A percentile compares a stretch with the other conserved stretches of the same genome.
Conservation (phyloP, 2,888 invertebrate genomes). For the Agapostemon virescens region DNA sequence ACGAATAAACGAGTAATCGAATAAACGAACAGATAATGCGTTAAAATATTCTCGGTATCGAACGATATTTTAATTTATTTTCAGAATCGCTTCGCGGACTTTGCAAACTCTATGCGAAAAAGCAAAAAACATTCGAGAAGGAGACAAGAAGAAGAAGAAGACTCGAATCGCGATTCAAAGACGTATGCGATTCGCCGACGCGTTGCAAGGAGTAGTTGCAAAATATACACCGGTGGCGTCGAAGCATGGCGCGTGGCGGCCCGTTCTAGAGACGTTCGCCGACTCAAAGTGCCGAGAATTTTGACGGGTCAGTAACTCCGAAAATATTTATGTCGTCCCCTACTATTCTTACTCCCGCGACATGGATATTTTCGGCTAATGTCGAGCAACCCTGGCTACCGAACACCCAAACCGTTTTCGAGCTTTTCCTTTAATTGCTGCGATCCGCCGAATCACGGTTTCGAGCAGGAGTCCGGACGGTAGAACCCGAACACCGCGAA, state of each 20-base stretch:
- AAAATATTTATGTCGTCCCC: slow-evolving; percentile 69
- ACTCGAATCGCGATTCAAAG: neutral
- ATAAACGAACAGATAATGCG: too few relatives aligned
- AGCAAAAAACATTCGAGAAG: neutral
- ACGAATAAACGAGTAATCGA: neutral
- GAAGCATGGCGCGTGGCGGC: slow-evolving; percentile 19
- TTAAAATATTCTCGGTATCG: neutral
- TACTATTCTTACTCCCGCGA: slow-evolving; percentile 68
- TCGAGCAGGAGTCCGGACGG: neutral
- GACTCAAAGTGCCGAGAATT: slow-evolving; percentile 61
- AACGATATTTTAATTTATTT: neutral
- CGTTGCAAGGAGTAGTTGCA: neutral
- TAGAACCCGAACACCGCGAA: neutral
- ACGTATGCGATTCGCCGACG: neutral
- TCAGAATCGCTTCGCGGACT: neutral
- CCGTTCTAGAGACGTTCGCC: slow-evolving; percentile 26
- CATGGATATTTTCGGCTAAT: slow-evolving; percentile 66
- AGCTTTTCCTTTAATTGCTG: slow-evolving; percentile 58
- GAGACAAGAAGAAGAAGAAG: neutral
- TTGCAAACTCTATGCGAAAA: neutral
- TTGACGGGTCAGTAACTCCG: slow-evolving; percentile 73
- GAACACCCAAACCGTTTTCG: slow-evolving; percentile 51
- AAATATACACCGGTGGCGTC: neutral
- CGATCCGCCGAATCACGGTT: slow-evolving; percentile 24
- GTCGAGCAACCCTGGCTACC: slow-evolving; percentile 60